Evolutionary conservation across 2,888 invertebrate genomes (phyloP).

Genomic region (Dryococelus australis): DNA sequence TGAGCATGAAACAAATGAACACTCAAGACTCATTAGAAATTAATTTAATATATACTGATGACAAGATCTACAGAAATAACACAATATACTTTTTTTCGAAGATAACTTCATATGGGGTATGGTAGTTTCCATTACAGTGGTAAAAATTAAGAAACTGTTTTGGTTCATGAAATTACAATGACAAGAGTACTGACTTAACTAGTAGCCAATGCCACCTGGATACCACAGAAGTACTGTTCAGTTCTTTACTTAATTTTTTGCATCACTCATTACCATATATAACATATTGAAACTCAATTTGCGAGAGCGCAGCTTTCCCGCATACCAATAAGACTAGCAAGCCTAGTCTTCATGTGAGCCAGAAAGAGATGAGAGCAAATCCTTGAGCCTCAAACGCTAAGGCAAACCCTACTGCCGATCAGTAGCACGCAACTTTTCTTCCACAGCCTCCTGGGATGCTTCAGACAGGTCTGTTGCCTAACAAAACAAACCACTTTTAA

Average conservation of each 20-base stretch:
- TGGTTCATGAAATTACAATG: constrained; percentile 38
- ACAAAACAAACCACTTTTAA: constrained; percentile 38
- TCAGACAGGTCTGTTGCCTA: constrained; percentile 94
- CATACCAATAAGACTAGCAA: constrained; percentile 37
- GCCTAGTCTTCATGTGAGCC: constrained; percentile 41
- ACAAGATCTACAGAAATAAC: constrained; percentile 43
- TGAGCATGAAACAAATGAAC: neutral
- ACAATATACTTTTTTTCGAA: constrained; percentile 28
- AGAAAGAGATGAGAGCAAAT: constrained; percentile 25
- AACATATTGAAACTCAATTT: constrained; percentile 34
- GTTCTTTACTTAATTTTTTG: constrained; percentile 33
- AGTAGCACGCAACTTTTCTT: constrained; percentile 92
- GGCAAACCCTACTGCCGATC: constrained; percentile 77
- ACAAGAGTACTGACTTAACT: constrained; percentile 40
- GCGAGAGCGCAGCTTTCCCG: constrained; percentile 41
- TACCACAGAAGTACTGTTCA: constrained; percentile 37
- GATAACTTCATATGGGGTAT: constrained; percentile 30
- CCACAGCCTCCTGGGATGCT: constrained; percentile 91
- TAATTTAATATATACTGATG: constrained; percentile 48
- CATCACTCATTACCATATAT: constrained; percentile 45
- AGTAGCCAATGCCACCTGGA: constrained; percentile 36
- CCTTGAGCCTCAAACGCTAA: neutral
- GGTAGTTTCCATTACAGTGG: constrained; percentile 34
- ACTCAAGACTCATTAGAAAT: constrained; percentile 45
- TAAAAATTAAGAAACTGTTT: constrained; percentile 38